These are phyloP conservation scores for Erythrocercus mccallii DNA, from an alignment of 2,113 vertebrate genomes.

Conservation along the genomic window DNA sequence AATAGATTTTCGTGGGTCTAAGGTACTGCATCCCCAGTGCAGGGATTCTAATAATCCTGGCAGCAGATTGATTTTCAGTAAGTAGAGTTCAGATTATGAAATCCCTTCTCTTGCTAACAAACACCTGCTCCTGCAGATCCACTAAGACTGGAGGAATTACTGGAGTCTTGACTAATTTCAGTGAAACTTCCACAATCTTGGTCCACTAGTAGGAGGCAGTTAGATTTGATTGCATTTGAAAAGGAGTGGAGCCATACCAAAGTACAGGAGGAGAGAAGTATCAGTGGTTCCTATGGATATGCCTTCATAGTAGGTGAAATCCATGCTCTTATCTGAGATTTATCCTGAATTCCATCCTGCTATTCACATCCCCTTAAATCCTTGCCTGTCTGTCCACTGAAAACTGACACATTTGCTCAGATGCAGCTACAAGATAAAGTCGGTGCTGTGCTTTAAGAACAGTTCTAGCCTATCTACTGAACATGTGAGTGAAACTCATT, in stretches of 20 bases:
- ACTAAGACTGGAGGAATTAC: not conserved
- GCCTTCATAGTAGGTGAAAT: not conserved
- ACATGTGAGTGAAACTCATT: not conserved
- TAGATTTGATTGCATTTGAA: not conserved
- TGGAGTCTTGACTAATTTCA: not conserved
- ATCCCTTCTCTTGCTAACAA: not conserved
- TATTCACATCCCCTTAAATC: not conserved
- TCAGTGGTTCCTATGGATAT: not conserved
- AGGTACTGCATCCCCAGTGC: not conserved
- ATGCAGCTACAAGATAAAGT: not conserved
- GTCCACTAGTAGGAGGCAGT: not conserved
- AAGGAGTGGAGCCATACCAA: not conserved
- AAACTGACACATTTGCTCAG: not conserved
- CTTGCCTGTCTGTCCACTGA: not conserved
- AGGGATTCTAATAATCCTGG: not conserved
- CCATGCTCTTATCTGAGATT: not conserved
- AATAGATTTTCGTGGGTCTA: not conserved
- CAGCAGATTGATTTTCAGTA: not conserved
- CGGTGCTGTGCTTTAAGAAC: not conserved
- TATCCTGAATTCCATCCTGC: not conserved
- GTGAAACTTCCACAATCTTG: not conserved
- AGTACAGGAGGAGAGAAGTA: not conserved
- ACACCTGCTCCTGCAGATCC: not conserved
- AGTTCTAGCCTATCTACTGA: not conserved
- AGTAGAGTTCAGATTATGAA: constrained; percentile 5